Conservation (phyloP, 2,888 invertebrate genomes). For the Pycnomerus fuliginosus region DNA sequence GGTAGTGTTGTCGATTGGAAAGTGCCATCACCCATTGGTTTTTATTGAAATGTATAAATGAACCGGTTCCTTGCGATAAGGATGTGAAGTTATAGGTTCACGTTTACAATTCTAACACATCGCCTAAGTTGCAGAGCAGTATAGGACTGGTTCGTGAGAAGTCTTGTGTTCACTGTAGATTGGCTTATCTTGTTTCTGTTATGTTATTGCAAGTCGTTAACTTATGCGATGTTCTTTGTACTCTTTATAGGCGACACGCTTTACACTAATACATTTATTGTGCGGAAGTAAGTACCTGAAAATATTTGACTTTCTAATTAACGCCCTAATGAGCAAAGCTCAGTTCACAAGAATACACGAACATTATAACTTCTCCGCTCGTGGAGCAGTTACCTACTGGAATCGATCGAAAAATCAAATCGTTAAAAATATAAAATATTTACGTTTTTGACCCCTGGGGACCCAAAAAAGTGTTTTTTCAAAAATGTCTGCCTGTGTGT, state of each 20-base stretch:
- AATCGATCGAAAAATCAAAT: too few relatives aligned
- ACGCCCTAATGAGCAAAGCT: too few relatives aligned
- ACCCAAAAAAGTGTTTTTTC: too few relatives aligned
- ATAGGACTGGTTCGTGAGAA: constrained; percentile 42
- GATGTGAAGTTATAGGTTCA: constrained; percentile 22
- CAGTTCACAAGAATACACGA: not conserved
- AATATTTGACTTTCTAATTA: constrained; percentile 8
- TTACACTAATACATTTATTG: constrained; percentile 33
- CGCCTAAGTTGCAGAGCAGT: constrained; percentile 25
- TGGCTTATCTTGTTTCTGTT: constrained; percentile 46
- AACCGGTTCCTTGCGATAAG: constrained; percentile 33
- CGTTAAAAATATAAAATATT: too few relatives aligned
- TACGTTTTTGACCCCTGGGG: too few relatives aligned
- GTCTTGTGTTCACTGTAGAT: constrained; percentile 41
- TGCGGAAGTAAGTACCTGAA: constrained; percentile 2
- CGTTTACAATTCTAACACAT: constrained; percentile 8
- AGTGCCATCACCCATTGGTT: constrained; percentile 32
- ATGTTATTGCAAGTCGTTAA: constrained; percentile 44
- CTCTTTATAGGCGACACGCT: constrained; percentile 42
- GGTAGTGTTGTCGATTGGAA: constrained; percentile 28
- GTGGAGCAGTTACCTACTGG: too few relatives aligned
- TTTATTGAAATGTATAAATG: constrained; percentile 38
- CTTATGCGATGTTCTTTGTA: constrained; percentile 42
- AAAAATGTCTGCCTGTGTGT: too few relatives aligned
- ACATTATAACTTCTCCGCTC: too few relatives aligned